phyloP scores from a whole-genome alignment of 2,888 invertebrate genomes.

The Meghimatium bilineatum region DNA sequence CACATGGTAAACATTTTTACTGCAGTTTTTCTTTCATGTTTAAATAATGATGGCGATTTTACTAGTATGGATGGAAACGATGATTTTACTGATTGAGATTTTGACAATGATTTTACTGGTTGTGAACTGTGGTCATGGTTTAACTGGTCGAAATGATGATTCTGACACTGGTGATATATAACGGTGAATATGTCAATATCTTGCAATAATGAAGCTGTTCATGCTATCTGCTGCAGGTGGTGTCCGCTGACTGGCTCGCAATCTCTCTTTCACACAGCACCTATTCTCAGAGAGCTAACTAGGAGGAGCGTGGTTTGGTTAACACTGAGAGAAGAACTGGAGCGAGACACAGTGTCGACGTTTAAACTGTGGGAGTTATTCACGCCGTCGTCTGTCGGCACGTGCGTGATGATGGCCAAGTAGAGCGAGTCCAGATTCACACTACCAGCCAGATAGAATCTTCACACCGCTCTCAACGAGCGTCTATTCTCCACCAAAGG shows the following conservation, averaged over 20 bases:
- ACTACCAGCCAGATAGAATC: slow-evolving; percentile 23
- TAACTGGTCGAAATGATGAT: not conserved
- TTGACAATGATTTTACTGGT: too few species aligned
- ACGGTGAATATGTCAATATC: not conserved
- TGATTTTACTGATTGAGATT: too few species aligned
- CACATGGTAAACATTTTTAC: too few species aligned
- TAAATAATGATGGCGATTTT: too few species aligned
- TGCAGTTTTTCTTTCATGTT: too few species aligned
- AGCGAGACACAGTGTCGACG: slow-evolving; percentile 6
- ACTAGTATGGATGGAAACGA: too few species aligned
- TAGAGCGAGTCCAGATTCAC: slow-evolving; percentile 20
- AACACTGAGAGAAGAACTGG: slow-evolving; percentile 10
- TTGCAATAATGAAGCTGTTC: not conserved
- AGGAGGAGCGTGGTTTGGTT: slow-evolving; percentile 15
- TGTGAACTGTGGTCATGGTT: too few species aligned
- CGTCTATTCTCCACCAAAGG: slow-evolving; percentile 8
- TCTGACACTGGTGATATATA: not conserved
- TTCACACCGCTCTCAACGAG: slow-evolving; percentile 3
- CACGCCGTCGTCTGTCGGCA: not conserved
- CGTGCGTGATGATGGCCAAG: slow-evolving; percentile 22
- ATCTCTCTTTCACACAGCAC: not conserved
- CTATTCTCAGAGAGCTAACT: not conserved
- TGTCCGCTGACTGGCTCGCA: not conserved
- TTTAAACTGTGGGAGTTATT: slow-evolving; percentile 13
- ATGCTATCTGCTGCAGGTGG: slow-evolving; percentile 11